phyloP scores from a whole-genome alignment of 2,888 invertebrate genomes.

The Siphlonurus alternatus region DNA sequence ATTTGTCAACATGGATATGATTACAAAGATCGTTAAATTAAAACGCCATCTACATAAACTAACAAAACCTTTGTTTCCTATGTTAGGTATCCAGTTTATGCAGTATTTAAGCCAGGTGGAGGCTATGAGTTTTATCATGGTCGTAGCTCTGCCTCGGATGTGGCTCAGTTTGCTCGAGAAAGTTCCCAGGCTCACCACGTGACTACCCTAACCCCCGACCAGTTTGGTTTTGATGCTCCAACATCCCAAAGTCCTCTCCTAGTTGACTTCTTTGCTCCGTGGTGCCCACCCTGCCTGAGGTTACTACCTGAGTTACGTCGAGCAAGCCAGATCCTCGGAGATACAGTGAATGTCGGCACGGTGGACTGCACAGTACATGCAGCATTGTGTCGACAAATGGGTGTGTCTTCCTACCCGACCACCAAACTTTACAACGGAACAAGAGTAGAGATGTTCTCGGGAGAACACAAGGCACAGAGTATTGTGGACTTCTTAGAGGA shows the following conservation, averaged over 20 bases:
- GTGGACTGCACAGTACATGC: constrained; percentile 49
- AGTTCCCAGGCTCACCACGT: constrained; percentile 37
- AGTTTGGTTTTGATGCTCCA: constrained; percentile 27
- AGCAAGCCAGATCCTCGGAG: constrained; percentile 31
- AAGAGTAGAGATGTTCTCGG: constrained; percentile 34
- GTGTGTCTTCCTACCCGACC: constrained; percentile 49
- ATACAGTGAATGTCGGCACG: constrained; percentile 38
- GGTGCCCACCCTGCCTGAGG: constrained; percentile 59
- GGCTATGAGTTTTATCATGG: constrained; percentile 56
- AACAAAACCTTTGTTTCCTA: no score
- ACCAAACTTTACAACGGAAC: constrained; percentile 45
- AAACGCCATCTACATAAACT: no score
- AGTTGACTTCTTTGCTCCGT: constrained; percentile 60
- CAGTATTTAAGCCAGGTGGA: constrained; percentile 53
- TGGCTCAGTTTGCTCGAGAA: constrained; percentile 46
- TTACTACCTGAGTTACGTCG: constrained; percentile 49
- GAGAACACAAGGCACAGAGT: constrained; percentile 37
- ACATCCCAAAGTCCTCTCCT: constrained; percentile 32
- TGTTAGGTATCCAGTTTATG: constrained; percentile 49
- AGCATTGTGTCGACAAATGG: constrained; percentile 37
- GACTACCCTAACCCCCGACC: constrained; percentile 42
- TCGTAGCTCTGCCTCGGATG: constrained; percentile 35
- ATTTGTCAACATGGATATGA: not conserved
- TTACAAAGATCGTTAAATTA: no score
- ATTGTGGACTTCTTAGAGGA: constrained; percentile 48